Evolutionary conservation across 2,113 vertebrate species (phyloP), one percentile per base, ranked within the genome.

Genomic region (Sander vitreus): DNA sequence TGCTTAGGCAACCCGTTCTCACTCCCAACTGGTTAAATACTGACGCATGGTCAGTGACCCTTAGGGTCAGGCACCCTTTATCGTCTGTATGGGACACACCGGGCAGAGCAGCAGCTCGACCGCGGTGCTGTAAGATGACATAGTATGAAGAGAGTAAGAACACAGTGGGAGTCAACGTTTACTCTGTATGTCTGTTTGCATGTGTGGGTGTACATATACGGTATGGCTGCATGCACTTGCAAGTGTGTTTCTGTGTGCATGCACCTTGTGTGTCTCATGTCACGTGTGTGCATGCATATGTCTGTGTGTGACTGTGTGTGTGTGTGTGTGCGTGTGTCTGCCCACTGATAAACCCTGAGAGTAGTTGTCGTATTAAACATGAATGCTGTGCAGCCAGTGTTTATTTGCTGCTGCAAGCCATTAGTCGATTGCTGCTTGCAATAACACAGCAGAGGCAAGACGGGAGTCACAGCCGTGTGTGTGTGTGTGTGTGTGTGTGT

Each of bases 301-400:
- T 68, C 12, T 59, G 33, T 64, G 59, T 30, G 39, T 55, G 63
- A 25, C 25, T 48, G 36, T 36, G 69, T 59, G 45, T 25, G 15
- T 71, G 25, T 60, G 39, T 64, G 39, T 43, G 39, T 39, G 79
- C 23, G 51, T 53, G 39, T 58, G 57, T 33, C 0, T 2, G 15
- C 23, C 12, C 25, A 11, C 25, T 69, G 73, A 88, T 88, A 51
- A 77, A 76, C 55, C n/a, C 48, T 79, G 80, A 83, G 80, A 80
- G 70, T 50, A 19, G 60, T 54, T 83, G 86, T 83, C 72, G 80
- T 72, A 88, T 88, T 78, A 76, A 85, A 83, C 79, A 80, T 47
- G 75, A 53, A 79, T 68, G 66, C 55, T 9, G 12, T 43, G 58
- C 72, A 74, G 69, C 69, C 64, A 50, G 14, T 65, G 80, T 70